Base-by-base conservation (phyloP, 2,797 vertebrate species). In the Erpetoichthys calabaricus region DNA sequence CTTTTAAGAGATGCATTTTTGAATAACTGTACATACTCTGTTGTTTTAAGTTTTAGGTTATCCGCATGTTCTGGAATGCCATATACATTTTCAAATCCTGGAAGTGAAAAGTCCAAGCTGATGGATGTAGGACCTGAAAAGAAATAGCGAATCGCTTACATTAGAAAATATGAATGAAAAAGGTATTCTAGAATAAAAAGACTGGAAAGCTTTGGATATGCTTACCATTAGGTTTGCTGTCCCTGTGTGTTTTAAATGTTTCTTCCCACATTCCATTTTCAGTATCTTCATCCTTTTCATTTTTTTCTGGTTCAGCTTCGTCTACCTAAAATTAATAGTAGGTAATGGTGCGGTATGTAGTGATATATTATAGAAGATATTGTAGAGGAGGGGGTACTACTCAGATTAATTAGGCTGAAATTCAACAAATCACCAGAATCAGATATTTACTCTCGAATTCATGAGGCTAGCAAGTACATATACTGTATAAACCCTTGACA, bases 11-110 rank as follows among this genome's bases (percentile, higher is more conserved):
- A 25, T 25, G 25, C 25, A 25, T 25, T 25, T 25, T 25, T 25
- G 25, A 25, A 25, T 25, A 51, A 8, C 4, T n/a, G 45, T 47
- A 81, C 91, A 86, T 68, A 96, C 93, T 94, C 88, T 4, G 92
- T 96, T 62, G 86, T 90, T 73, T 87, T 91, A 7, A 97, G 87
- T 62, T 86, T 79, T 45, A 96, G 81, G 45, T 43, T 79, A 9
- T 96, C 92, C 2, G 87, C 92, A 1, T 97, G 93, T 67, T 96
- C 92, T 0, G 93, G 93, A 63, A 97, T 94, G 44, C 93, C 93
- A 1, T 94, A 97, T 1, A 96, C 88, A 1, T 95, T 85, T 50
- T 95, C 92, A 51, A 97, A 87, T 1, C 89, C 90, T 0, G 93
- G 93, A 59, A 95, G 70, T 1, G 91, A 96, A 65, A 97, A 94